phyloP scores from a whole-genome alignment of 2,888 invertebrate species.

The Aspidiotus destructor region DNA sequence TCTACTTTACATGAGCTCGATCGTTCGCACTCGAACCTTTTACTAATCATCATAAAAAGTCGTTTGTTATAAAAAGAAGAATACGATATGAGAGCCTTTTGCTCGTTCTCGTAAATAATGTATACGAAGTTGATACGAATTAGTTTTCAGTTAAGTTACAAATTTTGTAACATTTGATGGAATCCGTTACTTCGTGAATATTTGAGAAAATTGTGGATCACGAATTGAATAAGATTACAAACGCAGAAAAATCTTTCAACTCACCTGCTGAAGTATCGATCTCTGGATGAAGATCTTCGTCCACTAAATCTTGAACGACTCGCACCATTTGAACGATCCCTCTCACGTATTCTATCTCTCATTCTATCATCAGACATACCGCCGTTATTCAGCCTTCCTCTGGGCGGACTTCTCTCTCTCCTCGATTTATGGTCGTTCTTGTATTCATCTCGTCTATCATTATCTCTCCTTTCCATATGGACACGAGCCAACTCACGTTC shows the following conservation, averaged over 20 bases:
- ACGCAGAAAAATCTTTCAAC: neutral
- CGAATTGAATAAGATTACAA: too few species aligned
- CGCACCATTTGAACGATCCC: conserved; percentile 9
- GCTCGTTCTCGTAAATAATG: too few species aligned
- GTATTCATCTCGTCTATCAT: neutral
- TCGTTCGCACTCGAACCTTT: too few species aligned
- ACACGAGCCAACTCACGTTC: conserved; percentile 20
- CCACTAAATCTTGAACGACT: conserved; percentile 10
- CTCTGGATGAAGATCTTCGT: conserved; percentile 16
- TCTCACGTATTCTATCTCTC: conserved; percentile 15
- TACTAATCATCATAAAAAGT: too few species aligned
- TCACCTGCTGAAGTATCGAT: conserved; percentile 17
- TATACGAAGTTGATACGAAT: too few species aligned
- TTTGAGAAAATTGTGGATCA: too few species aligned
- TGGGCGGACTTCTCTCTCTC: conserved; percentile 12
- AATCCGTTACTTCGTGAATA: too few species aligned
- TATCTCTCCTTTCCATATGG: conserved; percentile 15
- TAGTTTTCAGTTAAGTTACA: too few species aligned
- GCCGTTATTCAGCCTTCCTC: conserved; percentile 6
- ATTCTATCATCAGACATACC: neutral
- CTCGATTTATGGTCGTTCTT: conserved; percentile 5
- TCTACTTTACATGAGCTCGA: too few species aligned
- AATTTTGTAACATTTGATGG: too few species aligned
- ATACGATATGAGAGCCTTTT: too few species aligned
- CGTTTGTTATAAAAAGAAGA: too few species aligned